Base-by-base conservation (phyloP, 2,888 invertebrate species). In the Ennomos fuscantarius region DNA sequence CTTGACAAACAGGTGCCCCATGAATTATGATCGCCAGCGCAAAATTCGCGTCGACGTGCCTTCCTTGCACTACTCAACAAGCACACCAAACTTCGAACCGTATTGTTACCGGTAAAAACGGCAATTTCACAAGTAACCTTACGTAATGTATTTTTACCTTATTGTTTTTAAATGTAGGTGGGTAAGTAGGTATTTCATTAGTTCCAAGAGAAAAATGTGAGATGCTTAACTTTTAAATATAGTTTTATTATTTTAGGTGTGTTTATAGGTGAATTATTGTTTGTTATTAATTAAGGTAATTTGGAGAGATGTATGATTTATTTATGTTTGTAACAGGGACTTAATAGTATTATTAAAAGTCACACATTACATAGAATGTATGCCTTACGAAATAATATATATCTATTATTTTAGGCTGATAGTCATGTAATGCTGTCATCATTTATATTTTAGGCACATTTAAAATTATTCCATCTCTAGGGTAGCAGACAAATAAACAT, bases 211-310 rank as follows among this genome's bases (percentile, higher is more conserved):
- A 67, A 69, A n/a, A 70, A 62, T 70, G 65, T 65, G 37, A 34
- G 39, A 12, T 52, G 40, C 40, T 70, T 69, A 70, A 65, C 70
- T 68, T 74, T 72, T 73, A 63, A 53, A 73, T 71, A 72, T 76
- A 68, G 72, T 66, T 72, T 71, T 76, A 73, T 70, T 60, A 66
- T 73, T 76, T 65, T 66, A 64, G 62, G 75, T 76, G 68, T 61
- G 36, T 39, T 62, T 59, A 71, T 67, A 71, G 53, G 42, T 57
- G 49, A 65, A 65, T 70, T 72, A 78, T 74, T 75, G 51, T 72
- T 73, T 75, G 71, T 75, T n/a, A n/a, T n/a, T n/a, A n/a, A 74
- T 79, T 9, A 41, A 42, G 58, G 13, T 65, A 57, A 50, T 55
- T 53, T 53, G 55, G 43, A 58, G 44, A 50, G 62, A 47, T 65